Evolutionary conservation across 2,888 invertebrate genomes (phyloP).

Genomic region (Orthosia cruda): DNA sequence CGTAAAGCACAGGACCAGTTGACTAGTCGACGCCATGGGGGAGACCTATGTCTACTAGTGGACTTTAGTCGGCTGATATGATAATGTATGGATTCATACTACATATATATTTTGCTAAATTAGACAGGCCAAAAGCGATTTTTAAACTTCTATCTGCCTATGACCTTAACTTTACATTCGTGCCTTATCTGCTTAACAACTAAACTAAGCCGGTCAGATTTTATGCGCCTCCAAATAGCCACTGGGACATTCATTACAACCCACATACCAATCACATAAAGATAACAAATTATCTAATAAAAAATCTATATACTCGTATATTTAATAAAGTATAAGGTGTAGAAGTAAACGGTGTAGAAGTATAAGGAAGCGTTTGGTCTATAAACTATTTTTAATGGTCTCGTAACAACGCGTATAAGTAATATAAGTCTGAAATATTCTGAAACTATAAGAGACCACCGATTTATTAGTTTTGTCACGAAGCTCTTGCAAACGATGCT

Average conservation of each 20-base stretch:
- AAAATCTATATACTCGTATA: too few species aligned
- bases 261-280: constrained; percentile 16
- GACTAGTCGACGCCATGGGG: too few species aligned
- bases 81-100: too few species aligned
- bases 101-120: too few species aligned
- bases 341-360: too few species aligned
- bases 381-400: constrained; percentile 64
- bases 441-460: constrained; percentile 59
- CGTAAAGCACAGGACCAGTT: too few species aligned
- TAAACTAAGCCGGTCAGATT: not conserved
- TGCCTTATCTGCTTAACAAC: too few species aligned
- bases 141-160: too few species aligned
- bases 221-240: not conserved
- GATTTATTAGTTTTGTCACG: constrained; percentile 75
- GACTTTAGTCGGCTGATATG: too few species aligned
- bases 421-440: constrained; percentile 62
- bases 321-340: constrained; percentile 24
- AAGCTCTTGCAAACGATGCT: constrained; percentile 62
- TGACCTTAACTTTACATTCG: not conserved
- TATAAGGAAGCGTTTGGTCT: constrained; percentile 54
- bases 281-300: constrained; percentile 29
- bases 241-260: not conserved
- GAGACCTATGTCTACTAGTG: too few species aligned
- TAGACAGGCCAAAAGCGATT: too few species aligned
- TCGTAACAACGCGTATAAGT: constrained; percentile 54